A percentile compares a stretch with the other conserved stretches of the same genome.
Conservation (phyloP, 2,113 vertebrate genomes). For the Eclectus roratus region DNA sequence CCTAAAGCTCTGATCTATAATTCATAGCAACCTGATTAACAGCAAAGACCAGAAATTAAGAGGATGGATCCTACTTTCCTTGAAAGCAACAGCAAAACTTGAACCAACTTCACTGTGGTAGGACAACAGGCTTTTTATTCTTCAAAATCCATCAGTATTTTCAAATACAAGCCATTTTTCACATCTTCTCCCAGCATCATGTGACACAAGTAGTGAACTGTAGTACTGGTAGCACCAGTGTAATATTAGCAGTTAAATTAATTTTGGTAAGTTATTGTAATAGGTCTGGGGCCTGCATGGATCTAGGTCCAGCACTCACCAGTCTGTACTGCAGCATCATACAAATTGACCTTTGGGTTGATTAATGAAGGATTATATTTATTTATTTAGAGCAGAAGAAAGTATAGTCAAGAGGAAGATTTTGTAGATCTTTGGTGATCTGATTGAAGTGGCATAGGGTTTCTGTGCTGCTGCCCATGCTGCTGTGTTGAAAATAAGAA, state of each 20-base stretch:
- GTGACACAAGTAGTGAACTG: neutral
- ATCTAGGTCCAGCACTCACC: neutral
- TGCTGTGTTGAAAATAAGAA: neutral
- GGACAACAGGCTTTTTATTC: neutral
- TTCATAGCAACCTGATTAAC: constrained; percentile 8
- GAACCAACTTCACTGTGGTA: neutral
- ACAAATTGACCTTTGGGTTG: neutral
- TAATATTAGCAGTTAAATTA: neutral
- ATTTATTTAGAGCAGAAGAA: neutral
- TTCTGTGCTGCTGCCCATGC: neutral
- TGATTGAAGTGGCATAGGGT: neutral
- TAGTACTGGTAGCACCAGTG: neutral
- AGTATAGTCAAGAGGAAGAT: neutral
- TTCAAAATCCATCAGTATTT: neutral
- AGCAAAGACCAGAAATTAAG: neutral
- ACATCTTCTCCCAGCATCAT: neutral
- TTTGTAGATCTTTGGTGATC: neutral
- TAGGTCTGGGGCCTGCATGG: neutral
- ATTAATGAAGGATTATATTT: neutral
- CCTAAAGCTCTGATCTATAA: constrained; percentile 21
- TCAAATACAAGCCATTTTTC: neutral
- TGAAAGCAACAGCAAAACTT: neutral
- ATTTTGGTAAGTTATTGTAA: neutral
- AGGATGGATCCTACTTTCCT: neutral
- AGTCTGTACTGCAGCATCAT: neutral